phyloP scores from a whole-genome alignment of 2,797 vertebrate species.

The Glossophaga mutica region DNA sequence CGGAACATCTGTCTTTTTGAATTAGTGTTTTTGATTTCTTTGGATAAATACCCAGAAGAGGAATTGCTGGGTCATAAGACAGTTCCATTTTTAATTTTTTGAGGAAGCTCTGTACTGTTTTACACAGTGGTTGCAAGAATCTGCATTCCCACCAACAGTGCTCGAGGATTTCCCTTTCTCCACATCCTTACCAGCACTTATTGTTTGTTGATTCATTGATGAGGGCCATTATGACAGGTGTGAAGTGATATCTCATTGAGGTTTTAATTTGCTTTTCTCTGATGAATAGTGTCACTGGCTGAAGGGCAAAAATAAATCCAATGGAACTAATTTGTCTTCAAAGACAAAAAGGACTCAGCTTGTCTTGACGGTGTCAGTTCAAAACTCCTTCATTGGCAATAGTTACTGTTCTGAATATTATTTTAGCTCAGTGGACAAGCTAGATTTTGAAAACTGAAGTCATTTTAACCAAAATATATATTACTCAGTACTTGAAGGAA shows the following conservation, averaged over 20 bases:
- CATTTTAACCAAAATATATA: background rate
- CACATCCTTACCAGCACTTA: background rate
- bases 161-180: background rate
- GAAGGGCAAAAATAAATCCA: conserved; percentile 23
- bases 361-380: background rate
- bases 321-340: background rate
- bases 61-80: background rate
- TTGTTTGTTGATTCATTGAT: background rate
- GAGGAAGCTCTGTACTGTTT: background rate
- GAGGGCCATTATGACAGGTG: background rate
- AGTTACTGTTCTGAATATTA: conserved; percentile 11
- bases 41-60: background rate
- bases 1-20: background rate
- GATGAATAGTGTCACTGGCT: background rate
- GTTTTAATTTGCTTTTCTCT: background rate
- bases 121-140: background rate
- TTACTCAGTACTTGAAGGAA: background rate
- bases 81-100: background rate
- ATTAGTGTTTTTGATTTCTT: background rate
- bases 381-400: conserved; percentile 9
- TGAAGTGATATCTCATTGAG: background rate
- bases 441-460: conserved; percentile 25
- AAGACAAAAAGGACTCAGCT: background rate
- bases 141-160: background rate
- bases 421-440: background rate